Base-by-base conservation (phyloP, 2,888 invertebrate species). In the Oligia latruncula region DNA sequence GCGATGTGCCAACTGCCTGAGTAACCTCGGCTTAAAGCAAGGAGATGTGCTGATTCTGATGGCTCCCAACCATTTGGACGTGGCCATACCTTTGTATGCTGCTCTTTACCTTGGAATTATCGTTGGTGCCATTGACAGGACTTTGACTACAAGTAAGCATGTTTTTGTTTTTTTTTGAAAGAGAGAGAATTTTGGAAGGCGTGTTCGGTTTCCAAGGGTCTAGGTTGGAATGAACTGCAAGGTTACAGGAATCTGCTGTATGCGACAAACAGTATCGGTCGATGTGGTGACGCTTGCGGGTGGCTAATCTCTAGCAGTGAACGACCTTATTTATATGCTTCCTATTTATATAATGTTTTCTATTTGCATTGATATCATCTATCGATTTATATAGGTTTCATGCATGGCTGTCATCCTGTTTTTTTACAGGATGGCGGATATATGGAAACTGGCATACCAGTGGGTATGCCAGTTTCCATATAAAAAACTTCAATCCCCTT, bases 1-100 rank as follows among this genome's bases (percentile, higher is more conserved):
- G 4, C 91, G 93, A 49, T 95, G 96, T 80, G 97, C 97, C 0
- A 92, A 91, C 23, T 92, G 94, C 43, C 88, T 97, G 78, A 92
- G 88, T 76, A 93, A 92, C 67, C 83, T 94, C 43, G 97, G 96
- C 0, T 79, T 97, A 11, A 86, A 91, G 66, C 86, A 89, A 4
- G 95, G 96, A 4, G 97, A 97, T 80, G 94, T 97, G 3, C 91
- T 97, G 55, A 87, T 94, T 0, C 86, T 97, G 5, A 97, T 97
- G 94, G 96, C 95, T 6, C 94, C 95, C 0, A 97, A 96, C 84
- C 95, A 96, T 76, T 83, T 97, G n/a, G 95, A 97, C 79, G 85
- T 95, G 35, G 89, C 93, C 11, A 93, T 97, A 68, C 97, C 97
- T 0, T 93, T 96, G 71, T 95, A 97, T 71, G 97, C 97, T 1